Conservation (phyloP, 1,140 invertebrate genomes). For the Globodera ellingtonae region DNA sequence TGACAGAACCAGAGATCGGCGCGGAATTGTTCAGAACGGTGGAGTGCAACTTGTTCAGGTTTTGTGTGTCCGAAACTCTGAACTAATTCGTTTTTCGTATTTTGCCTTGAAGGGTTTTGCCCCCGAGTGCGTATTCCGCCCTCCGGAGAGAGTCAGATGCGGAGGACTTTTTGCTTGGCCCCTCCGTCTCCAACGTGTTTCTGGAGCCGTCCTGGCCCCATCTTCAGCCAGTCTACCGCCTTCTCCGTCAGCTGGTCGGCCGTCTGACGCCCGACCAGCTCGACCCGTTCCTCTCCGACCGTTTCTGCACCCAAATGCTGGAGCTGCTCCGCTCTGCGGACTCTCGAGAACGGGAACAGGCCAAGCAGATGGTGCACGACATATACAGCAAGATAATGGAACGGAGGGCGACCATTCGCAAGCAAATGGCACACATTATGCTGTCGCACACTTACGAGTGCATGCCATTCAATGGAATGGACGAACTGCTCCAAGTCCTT, state of each 20-base stretch:
- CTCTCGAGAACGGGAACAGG: constrained; percentile 89
- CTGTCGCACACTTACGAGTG: constrained; percentile 73
- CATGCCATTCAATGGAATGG: constrained; percentile 58
- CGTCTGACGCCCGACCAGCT: constrained; percentile 87
- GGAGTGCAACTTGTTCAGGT: constrained; percentile 24
- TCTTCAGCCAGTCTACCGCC: constrained; percentile 92
- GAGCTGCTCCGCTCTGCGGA: constrained; percentile 96
- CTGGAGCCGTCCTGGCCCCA: constrained; percentile 98
- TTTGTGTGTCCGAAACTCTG: no score
- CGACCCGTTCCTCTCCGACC: constrained; percentile 70
- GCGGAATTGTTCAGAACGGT: constrained; percentile 5
- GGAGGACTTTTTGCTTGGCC: background rate
- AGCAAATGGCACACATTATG: constrained; percentile 97
- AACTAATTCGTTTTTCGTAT: background rate
- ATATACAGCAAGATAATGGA: constrained; percentile 97
- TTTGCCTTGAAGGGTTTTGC: constrained; percentile 7
- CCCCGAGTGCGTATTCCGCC: background rate
- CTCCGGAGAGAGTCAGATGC: background rate
- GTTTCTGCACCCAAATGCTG: constrained; percentile 87
- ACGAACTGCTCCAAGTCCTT: constrained; percentile 63
- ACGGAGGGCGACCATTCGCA: constrained; percentile 89
- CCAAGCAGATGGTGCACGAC: constrained; percentile 92
- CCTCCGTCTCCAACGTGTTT: constrained; percentile 31
- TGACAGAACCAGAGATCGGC: background rate
- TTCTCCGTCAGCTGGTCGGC: constrained; percentile 90